These are phyloP conservation scores for Typhlichthys subterraneus DNA, from an alignment of 2,797 vertebrate species.

Conservation along the genomic window DNA sequence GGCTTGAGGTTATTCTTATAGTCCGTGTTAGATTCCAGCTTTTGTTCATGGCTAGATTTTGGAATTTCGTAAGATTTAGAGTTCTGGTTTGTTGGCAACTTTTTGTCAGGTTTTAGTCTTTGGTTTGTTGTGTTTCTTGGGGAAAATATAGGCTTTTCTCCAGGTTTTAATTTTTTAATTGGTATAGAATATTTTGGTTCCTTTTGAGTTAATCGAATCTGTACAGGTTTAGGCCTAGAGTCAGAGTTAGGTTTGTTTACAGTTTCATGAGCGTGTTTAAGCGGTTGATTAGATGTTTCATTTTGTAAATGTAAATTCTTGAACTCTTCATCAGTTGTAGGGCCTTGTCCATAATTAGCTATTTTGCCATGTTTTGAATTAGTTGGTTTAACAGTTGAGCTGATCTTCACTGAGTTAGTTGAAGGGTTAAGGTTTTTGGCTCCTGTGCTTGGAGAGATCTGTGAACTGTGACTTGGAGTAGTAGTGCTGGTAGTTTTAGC, in stretches of 20 bases:
- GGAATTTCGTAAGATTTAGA: background rate
- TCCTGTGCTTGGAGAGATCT: conserved; percentile 26
- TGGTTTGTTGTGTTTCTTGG: no score
- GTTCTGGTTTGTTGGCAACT: background rate
- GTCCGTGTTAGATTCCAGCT: background rate
- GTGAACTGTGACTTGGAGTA: conserved; percentile 18
- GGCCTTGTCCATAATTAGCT: background rate
- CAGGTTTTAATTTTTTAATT: background rate
- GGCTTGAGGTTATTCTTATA: background rate
- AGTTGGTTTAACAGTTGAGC: conserved; percentile 26
- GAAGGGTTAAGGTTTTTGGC: conserved; percentile 1
- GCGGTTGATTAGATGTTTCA: conserved; percentile 38
- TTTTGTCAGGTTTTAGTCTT: background rate
- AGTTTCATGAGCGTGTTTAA: conserved; percentile 20
- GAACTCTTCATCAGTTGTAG: background rate
- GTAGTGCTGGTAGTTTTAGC: conserved; percentile 13
- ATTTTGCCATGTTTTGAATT: background rate
- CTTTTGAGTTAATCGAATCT: conserved; percentile 12
- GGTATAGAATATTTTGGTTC: conserved; percentile 8
- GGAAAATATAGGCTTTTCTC: no score
- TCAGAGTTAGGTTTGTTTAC: conserved; percentile 13
- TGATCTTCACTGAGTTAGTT: conserved; percentile 38
- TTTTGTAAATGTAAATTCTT: conserved; percentile 7
- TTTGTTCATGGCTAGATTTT: background rate
- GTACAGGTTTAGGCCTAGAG: conserved; percentile 22